phyloP scores from a whole-genome alignment of 92 coral and sea anemone species.

The Palythoa heliodiscus region DNA sequence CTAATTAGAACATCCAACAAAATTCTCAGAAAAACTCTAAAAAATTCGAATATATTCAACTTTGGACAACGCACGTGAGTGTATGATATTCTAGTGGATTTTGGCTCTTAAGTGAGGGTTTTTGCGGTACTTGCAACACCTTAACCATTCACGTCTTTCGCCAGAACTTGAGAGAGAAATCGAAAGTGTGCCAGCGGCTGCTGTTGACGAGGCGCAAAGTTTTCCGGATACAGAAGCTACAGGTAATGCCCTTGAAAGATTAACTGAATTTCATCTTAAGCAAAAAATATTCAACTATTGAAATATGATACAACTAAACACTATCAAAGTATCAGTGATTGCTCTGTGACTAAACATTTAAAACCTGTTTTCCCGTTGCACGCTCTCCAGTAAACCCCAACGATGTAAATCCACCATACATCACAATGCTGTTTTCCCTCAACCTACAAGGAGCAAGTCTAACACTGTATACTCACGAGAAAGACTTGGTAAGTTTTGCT shows the following conservation, averaged over 20 bases:
- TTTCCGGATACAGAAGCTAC: constrained; percentile 11
- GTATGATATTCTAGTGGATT: too few species aligned
- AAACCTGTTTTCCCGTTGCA: not conserved
- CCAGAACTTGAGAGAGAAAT: constrained; percentile 14
- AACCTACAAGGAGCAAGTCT: constrained; percentile 82
- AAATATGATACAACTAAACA: not conserved
- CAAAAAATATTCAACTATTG: not conserved
- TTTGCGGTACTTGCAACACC: not conserved
- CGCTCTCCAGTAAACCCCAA: constrained; percentile 39
- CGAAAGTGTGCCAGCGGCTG: not conserved
- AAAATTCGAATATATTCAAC: too few species aligned
- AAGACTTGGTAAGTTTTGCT: constrained; percentile 66
- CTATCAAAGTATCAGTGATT: too few species aligned
- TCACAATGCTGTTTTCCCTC: constrained; percentile 73
- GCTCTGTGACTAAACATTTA: too few species aligned
- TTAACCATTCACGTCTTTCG: not conserved
- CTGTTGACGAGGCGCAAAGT: not conserved
- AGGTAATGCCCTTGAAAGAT: not conserved
- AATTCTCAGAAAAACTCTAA: too few species aligned
- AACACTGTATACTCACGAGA: constrained; percentile 80
- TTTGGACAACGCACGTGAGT: too few species aligned
- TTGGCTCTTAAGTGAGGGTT: too few species aligned
- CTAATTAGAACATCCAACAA: too few species aligned
- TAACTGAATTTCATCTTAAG: not conserved
- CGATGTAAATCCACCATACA: constrained; percentile 56